phyloP scores from a whole-genome alignment of 2,113 vertebrate genomes.

The Caracal caracal region DNA sequence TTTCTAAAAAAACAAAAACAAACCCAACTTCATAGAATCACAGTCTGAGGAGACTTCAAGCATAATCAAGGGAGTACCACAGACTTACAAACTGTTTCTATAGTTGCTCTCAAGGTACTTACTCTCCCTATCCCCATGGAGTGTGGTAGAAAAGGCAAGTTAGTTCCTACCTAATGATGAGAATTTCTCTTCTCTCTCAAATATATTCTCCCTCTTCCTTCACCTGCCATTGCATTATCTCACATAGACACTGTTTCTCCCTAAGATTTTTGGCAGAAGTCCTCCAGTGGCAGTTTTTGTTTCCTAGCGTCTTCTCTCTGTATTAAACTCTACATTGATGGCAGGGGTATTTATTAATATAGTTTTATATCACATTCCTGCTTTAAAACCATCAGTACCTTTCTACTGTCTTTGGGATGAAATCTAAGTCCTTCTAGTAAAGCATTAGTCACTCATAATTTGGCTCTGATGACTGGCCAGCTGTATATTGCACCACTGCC shows the following conservation, averaged over 20 bases:
- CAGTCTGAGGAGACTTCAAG: background rate
- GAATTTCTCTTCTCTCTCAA: background rate
- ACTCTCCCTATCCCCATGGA: background rate
- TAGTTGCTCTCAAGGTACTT: background rate
- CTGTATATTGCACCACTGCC: background rate
- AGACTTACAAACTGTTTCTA: background rate
- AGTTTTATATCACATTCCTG: background rate
- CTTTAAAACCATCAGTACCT: background rate
- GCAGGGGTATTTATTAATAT: background rate
- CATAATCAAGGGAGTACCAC: background rate
- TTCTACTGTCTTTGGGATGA: background rate
- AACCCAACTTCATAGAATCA: constrained; percentile 36
- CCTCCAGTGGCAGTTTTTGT: background rate
- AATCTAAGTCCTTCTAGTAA: background rate
- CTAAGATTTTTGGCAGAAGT: background rate
- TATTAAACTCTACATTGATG: background rate
- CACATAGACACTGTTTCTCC: background rate
- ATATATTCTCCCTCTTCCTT: background rate
- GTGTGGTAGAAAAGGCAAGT: background rate
- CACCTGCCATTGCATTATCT: background rate
- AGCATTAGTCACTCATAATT: background rate
- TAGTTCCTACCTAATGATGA: background rate
- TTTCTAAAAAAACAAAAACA: no score
- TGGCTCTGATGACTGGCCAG: background rate
- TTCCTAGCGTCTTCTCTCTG: background rate